Percentiles rank a stretch among this genome's conserved stretches.
Evolutionary conservation across 2,797 vertebrate genomes (phyloP).

Genomic region (Coccyzus lansbergi): DNA sequence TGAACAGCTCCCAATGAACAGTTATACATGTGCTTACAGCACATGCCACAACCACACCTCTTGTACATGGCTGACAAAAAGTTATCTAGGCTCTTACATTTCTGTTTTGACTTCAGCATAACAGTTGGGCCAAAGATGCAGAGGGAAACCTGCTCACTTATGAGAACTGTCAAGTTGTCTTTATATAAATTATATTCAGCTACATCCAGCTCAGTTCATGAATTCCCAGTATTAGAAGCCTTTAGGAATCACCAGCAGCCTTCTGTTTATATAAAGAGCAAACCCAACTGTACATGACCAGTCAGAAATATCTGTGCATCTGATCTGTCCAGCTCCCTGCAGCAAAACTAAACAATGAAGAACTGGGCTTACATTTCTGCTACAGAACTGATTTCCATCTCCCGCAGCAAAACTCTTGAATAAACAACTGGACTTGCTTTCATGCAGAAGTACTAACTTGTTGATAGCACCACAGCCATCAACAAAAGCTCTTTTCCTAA

Average conservation of each 20-base stretch:
- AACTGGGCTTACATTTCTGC: neutral
- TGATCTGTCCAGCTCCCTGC: neutral
- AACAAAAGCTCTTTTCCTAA: conserved; percentile 21
- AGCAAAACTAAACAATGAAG: neutral
- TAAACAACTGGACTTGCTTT: neutral
- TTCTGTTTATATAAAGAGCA: neutral
- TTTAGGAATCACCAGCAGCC: neutral
- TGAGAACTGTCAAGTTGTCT: neutral
- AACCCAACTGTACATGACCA: neutral
- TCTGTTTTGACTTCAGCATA: neutral
- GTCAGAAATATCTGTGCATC: neutral
- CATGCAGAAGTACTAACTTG: neutral
- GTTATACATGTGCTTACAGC: neutral
- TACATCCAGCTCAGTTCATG: neutral
- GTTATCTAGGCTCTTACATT: neutral
- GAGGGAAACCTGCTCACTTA: neutral
- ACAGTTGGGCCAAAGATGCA: neutral
- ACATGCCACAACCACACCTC: neutral
- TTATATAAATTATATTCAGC: neutral
- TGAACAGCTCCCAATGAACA: neutral
- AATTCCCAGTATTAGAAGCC: neutral
- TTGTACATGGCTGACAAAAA: neutral
- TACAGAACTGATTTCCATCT: neutral
- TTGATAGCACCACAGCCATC: neutral
- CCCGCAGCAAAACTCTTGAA: neutral